phyloP scores from a whole-genome alignment of 2,113 vertebrate species.

The Morone saxatilis region DNA sequence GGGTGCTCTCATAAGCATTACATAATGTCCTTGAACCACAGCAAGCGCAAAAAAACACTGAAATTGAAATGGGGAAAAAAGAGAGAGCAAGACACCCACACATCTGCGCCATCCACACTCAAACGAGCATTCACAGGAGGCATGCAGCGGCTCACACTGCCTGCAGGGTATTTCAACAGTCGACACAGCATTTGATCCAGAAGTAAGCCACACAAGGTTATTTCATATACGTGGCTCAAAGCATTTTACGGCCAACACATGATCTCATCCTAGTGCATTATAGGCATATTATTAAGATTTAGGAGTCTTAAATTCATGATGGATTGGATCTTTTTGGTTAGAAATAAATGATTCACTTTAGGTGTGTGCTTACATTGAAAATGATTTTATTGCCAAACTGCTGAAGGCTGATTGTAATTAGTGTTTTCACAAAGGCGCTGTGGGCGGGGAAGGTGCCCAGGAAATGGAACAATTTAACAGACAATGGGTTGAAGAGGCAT shows the following conservation, averaged over 20 bases:
- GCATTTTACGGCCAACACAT: slow-evolving; percentile 14
- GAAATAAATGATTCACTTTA: slow-evolving; percentile 47
- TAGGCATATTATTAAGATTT: neutral
- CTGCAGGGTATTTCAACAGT: slow-evolving; percentile 54
- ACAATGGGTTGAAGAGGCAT: slow-evolving; percentile 70
- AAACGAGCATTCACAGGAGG: slow-evolving; percentile 58
- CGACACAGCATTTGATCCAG: slow-evolving; percentile 35
- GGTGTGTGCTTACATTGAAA: slow-evolving; percentile 19
- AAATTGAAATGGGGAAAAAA: slow-evolving; percentile 58
- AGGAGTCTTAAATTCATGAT: slow-evolving; percentile 3
- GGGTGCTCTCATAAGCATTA: slow-evolving; percentile 74
- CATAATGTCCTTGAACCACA: slow-evolving; percentile 78
- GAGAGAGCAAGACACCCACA: slow-evolving; percentile 70
- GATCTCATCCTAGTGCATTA: slow-evolving; percentile 5
- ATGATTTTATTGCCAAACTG: slow-evolving; percentile 40
- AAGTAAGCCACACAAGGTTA: slow-evolving; percentile 40
- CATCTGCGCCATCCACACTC: slow-evolving; percentile 63
- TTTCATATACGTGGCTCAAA: slow-evolving; percentile 16
- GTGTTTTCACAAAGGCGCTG: slow-evolving; percentile 53
- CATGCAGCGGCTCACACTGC: slow-evolving; percentile 28
- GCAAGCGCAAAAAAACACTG: slow-evolving; percentile 61
- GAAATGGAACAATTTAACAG: slow-evolving; percentile 77
- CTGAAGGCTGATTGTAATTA: slow-evolving; percentile 41
- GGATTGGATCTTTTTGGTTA: slow-evolving; percentile 6
- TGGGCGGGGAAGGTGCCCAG: slow-evolving; percentile 59